Evolutionary conservation across 2,888 invertebrate species (phyloP), one percentile per base, ranked within the genome.

Genomic region (Alloplasta piceator): DNA sequence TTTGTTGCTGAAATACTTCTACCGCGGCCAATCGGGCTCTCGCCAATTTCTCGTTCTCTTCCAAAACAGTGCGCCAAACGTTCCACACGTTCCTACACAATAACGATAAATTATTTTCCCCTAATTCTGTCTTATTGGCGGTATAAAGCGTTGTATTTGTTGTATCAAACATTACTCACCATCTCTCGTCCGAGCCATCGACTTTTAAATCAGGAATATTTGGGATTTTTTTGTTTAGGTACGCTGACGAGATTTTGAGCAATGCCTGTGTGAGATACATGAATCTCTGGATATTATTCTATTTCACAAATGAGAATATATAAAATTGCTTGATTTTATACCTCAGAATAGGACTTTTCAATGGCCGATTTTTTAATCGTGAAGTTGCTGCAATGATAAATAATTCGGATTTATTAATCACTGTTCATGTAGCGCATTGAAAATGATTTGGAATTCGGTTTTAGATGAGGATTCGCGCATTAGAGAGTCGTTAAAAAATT

Each of bases 61-160:
- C 98, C 87, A 99, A 93, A 2, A 98, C 97, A 0, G 97, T 97
- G 84, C 98, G 95, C 98, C 98, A 99, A n/a, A 98, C 98, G 90
- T 97, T 97, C 97, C 98, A 98, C 95, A 98, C 97, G 91, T 98
- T 98, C 97, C 98, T 98, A 88, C 7, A 64, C 85, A 66, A 41
- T 9, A 36, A 41, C 9, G 36, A 56, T 9, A 10, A 61, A 50
- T 36, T 41, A 66, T 66, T 39, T 26, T 26, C 26, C 26, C 3
- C 12, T 12, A 41, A 39, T 60, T 52, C 12, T 14, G 6, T 52
- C 16, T 52, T 52, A 52, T 14, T 14, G 6, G 14, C 12, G 6
- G 6, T 4, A 2, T 2, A 16, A 52, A 12, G 14, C 12, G 10
- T 1, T 43, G 10, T 43, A 52, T 14, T 14, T 52, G 6, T n/a